Percentiles rank a stretch among this genome's conserved stretches.
These are phyloP conservation scores for Arctia plantaginis DNA, from an alignment of 2,888 invertebrate genomes.

Conservation along the genomic window DNA sequence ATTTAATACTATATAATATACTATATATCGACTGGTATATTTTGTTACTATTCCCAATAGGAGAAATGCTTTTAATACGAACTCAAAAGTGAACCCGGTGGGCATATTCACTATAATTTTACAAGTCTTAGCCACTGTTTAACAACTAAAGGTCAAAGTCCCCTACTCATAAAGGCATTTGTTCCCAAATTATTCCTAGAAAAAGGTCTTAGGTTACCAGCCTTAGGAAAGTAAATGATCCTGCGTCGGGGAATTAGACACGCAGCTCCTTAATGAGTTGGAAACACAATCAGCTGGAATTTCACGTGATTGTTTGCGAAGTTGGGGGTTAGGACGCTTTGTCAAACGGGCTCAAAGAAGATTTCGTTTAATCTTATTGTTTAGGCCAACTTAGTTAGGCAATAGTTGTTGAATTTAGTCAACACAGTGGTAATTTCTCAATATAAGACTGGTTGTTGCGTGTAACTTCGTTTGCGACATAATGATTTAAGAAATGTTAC, in stretches of 20 bases:
- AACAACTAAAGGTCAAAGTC: constrained; percentile 18
- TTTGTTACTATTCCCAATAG: neutral
- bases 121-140: neutral
- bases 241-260: constrained; percentile 16
- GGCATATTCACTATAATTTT: neutral
- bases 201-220: constrained; percentile 18
- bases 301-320: constrained; percentile 55
- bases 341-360: constrained; percentile 33
- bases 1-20: too few relatives aligned
- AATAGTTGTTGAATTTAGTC: constrained; percentile 15
- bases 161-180: constrained; percentile 10
- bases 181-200: constrained; percentile 10
- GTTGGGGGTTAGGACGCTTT: constrained; percentile 38
- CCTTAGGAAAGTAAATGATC: constrained; percentile 19
- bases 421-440: constrained; percentile 2
- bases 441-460: neutral
- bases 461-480: neutral
- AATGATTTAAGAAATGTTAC: too few relatives aligned
- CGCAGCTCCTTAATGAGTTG: constrained; percentile 57
- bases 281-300: constrained; percentile 59
- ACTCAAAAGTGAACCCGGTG: neutral
- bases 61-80: neutral
- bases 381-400: constrained; percentile 8
- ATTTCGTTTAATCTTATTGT: constrained; percentile 29
- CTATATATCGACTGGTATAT: neutral